Evolutionary conservation across 2,113 vertebrate species (phyloP), one percentile per base, ranked within the genome.

Genomic region (Labeo catla): DNA sequence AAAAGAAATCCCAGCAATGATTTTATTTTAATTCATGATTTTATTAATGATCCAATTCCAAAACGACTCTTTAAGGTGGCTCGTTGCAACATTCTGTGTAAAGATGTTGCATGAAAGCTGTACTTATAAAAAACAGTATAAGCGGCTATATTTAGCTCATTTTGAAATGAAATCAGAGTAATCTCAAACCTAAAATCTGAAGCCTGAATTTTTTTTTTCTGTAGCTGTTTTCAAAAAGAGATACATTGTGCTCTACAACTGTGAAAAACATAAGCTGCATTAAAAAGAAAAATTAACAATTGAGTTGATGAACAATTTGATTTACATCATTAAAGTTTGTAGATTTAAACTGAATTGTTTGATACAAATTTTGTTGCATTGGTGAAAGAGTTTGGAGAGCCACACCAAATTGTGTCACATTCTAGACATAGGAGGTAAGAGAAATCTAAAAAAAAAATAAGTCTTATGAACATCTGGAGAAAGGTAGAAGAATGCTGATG

Each of bases 401-500:
- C 63, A 34, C 11, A 2, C 23, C 4, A 66, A 13, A 34, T 66
- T 15, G 34, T 66, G 11, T 28, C 28, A 28, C 28, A 28, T 28
- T 28, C 28, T 28, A 28, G 28, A 65, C 23, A 11, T 23, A 4
- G n/a, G 11, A 4, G 9, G 61, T 28, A n/a, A n/a, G 10, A 6
- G 34, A 65, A 65, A 61, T 57, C 11, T 50, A 6, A 54, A n/a
- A 61, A 65, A n/a, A n/a, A n/a, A n/a, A n/a, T n/a, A n/a, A 28
- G 28, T 28, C 63, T 34, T 2, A 11, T 66, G 63, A 66, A 66
- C 63, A 66, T 23, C 23, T 74, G 88, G 47, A 61, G 23, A 86
- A 72, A n/a, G 15, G 23, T 36, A 68, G 43, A 79, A 84, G 3
- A 12, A 39, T 39, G 61, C n/a, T 81, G 84, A 85, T 16, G 15